phyloP scores from a whole-genome alignment of 2,113 vertebrate species.

The Glaucidium brasilianum region DNA sequence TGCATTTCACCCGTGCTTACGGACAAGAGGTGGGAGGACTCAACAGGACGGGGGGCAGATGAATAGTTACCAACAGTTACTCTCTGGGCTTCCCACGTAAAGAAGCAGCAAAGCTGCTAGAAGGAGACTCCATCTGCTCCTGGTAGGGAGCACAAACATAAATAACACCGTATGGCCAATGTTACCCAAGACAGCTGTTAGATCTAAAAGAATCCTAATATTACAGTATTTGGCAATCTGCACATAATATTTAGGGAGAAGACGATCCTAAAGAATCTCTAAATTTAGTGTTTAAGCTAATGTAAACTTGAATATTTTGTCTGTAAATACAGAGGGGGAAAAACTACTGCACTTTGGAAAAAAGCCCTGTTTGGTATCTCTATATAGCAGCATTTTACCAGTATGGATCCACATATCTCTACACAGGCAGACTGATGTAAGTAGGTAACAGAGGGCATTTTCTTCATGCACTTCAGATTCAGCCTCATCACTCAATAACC shows the following conservation, averaged over 20 bases:
- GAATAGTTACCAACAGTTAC: neutral
- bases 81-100: neutral
- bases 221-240: neutral
- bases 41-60: neutral
- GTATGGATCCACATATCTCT: neutral
- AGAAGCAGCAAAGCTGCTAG: neutral
- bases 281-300: neutral
- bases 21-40: accelerated
- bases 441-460: neutral
- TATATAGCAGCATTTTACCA: neutral
- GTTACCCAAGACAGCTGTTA: neutral
- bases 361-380: neutral
- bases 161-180: neutral
- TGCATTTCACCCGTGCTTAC: neutral
- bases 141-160: neutral
- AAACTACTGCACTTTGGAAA: neutral
- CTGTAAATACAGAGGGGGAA: neutral
- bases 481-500: neutral
- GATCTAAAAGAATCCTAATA: neutral
- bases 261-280: neutral
- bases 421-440: neutral
- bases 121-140: conserved; percentile 37
- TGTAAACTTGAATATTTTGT: neutral
- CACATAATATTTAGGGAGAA: neutral
- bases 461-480: neutral